phyloP scores from a whole-genome alignment of 2,888 invertebrate genomes.

The Anorthoa munda region DNA sequence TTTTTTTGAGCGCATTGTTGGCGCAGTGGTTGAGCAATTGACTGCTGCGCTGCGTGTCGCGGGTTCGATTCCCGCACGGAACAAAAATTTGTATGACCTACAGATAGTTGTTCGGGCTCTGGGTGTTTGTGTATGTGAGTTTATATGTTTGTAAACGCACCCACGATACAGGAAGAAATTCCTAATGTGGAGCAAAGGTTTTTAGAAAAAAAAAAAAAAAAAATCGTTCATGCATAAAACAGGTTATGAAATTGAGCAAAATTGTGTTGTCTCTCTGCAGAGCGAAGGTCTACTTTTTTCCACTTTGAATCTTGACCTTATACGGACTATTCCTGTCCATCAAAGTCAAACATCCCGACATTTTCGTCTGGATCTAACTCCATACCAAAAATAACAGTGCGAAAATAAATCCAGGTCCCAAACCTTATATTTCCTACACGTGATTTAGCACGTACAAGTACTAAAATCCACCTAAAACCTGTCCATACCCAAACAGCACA shows the following conservation, averaged over 20 bases:
- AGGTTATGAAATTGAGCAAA: background rate
- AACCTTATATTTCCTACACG: background rate
- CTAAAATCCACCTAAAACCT: slow-evolving; percentile 31
- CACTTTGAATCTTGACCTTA: background rate
- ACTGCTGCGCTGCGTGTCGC: too few species aligned
- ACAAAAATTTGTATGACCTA: too few species aligned
- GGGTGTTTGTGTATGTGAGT: too few species aligned
- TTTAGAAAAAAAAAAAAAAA: too few species aligned
- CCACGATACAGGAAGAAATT: too few species aligned
- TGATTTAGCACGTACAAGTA: slow-evolving; percentile 17
- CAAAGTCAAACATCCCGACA: background rate
- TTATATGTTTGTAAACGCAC: too few species aligned
- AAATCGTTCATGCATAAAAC: background rate
- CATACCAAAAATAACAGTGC: background rate
- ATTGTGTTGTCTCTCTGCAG: background rate
- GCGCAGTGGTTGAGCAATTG: too few species aligned
- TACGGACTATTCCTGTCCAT: background rate
- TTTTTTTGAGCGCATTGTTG: too few species aligned
- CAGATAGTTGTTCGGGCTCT: too few species aligned
- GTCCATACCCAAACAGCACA: slow-evolving; percentile 41
- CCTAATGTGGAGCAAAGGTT: too few species aligned
- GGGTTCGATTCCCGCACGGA: too few species aligned
- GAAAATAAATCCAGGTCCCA: background rate
- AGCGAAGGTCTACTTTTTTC: background rate
- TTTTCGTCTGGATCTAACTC: background rate